Percentiles rank a stretch among this genome's conserved stretches.
phyloP scores from a whole-genome alignment of 2,113 vertebrate species.

The Podarcis cretensis region DNA sequence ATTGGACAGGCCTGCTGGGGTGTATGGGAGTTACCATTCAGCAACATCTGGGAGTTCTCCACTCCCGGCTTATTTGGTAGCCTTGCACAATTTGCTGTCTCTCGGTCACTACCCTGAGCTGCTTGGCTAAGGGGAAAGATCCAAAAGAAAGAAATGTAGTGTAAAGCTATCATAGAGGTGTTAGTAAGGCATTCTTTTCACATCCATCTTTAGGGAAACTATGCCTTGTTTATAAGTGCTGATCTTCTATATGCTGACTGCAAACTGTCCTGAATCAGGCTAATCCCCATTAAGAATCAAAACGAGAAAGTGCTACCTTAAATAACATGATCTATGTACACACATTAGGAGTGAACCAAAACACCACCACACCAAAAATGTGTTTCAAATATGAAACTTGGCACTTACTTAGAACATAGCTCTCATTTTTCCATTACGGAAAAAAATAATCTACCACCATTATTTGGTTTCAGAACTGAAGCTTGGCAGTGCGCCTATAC shows the following conservation, averaged over 20 bases:
- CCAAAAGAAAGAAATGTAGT: neutral
- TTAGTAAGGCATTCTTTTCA: neutral
- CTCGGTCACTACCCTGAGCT: neutral
- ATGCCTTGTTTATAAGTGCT: neutral
- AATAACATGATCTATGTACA: neutral
- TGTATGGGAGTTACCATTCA: too few relatives aligned
- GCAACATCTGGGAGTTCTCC: too few relatives aligned
- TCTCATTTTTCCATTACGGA: neutral
- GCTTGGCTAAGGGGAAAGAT: neutral
- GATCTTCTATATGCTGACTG: neutral
- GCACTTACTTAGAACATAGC: neutral
- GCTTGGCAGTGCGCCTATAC: neutral
- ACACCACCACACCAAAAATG: neutral
- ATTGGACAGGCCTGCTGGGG: too few relatives aligned
- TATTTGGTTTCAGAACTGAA: constrained; percentile 33
- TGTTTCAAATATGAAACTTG: constrained; percentile 9
- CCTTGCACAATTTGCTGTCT: neutral
- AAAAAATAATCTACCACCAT: constrained; percentile 2
- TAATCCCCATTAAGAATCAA: constrained; percentile 7
- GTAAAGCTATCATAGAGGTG: neutral
- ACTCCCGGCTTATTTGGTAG: neutral
- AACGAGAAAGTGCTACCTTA: constrained; percentile 16
- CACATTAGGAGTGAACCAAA: constrained; percentile 26
- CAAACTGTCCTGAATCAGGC: neutral
- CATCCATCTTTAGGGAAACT: neutral